Percentiles rank a stretch among this genome's conserved stretches.
These are phyloP conservation scores for Megamerina dolium DNA, from an alignment of 2,888 invertebrate genomes.

Conservation along the genomic window DNA sequence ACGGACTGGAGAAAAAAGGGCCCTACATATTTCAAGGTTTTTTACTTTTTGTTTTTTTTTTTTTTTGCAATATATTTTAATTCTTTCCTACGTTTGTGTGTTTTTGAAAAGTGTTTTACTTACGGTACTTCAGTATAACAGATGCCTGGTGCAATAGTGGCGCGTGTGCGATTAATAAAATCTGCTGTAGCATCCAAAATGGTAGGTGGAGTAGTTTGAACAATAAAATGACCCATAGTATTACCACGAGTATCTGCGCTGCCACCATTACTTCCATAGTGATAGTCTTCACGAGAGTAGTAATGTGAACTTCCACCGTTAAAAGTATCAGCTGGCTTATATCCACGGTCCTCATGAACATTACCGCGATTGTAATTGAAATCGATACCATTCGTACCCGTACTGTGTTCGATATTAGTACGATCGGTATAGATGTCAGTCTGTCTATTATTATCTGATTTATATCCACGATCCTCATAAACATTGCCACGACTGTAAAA, in stretches of 20 bases:
- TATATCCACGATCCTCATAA: no score
- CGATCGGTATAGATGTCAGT: no score
- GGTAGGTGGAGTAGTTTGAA: slow-evolving; percentile 24
- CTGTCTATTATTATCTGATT: no score
- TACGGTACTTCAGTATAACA: slow-evolving; percentile 49
- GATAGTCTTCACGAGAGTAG: background rate
- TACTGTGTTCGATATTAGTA: no score
- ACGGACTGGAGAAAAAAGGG: no score
- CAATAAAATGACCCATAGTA: slow-evolving; percentile 11
- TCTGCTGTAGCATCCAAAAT: slow-evolving; percentile 39
- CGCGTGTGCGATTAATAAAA: slow-evolving; percentile 46
- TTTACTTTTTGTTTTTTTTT: no score
- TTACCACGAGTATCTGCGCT: slow-evolving; percentile 12
- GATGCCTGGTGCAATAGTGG: slow-evolving; percentile 42
- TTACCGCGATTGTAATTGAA: background rate
- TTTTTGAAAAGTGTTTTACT: no score
- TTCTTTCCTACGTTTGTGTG: background rate
- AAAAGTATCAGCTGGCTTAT: slow-evolving; percentile 33
- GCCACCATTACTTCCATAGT: slow-evolving; percentile 11
- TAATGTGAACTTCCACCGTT: slow-evolving; percentile 21
- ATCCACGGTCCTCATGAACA: slow-evolving; percentile 7
- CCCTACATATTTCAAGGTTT: no score
- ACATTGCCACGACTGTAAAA: no score
- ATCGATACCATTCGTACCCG: no score
- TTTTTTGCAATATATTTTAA: background rate